Conservation (phyloP, 2,888 invertebrate species). For the Coenonympha arcania region DNA sequence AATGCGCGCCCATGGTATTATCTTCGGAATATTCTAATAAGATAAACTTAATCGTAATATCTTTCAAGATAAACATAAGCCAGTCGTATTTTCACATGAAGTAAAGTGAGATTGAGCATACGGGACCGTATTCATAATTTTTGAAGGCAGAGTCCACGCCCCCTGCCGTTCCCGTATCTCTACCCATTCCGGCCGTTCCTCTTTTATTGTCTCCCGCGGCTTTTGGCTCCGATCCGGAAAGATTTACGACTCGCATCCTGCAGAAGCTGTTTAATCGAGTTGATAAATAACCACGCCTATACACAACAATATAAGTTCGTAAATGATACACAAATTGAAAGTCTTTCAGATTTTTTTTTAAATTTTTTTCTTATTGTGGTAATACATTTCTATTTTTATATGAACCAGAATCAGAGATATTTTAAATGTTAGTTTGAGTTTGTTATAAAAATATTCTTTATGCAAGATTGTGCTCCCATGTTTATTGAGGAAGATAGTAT, state of each 20-base stretch:
- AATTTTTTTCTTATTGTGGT: neutral
- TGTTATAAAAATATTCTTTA: no score
- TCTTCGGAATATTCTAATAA: neutral
- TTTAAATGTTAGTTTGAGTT: no score
- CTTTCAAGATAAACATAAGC: neutral
- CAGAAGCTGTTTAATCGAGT: conserved; percentile 17
- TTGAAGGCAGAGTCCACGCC: conserved; percentile 16
- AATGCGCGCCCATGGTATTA: neutral
- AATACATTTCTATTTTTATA: neutral
- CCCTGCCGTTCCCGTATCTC: conserved; percentile 18
- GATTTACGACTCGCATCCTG: conserved; percentile 22
- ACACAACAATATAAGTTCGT: neutral
- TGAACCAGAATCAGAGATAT: no score
- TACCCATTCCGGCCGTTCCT: conserved; percentile 10
- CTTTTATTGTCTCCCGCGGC: conserved; percentile 26
- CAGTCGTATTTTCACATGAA: neutral
- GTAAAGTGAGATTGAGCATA: neutral
- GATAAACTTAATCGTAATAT: neutral
- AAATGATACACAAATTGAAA: neutral
- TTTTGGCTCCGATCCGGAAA: conserved; percentile 23
- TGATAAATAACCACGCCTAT: conserved; percentile 13
- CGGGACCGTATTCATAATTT: conserved; percentile 4
- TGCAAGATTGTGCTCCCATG: no score
- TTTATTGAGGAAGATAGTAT: neutral
- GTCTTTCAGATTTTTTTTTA: neutral